phyloP scores from a whole-genome alignment of 92 coral and sea anemone species.

The Isaurus tuberculatus region DNA sequence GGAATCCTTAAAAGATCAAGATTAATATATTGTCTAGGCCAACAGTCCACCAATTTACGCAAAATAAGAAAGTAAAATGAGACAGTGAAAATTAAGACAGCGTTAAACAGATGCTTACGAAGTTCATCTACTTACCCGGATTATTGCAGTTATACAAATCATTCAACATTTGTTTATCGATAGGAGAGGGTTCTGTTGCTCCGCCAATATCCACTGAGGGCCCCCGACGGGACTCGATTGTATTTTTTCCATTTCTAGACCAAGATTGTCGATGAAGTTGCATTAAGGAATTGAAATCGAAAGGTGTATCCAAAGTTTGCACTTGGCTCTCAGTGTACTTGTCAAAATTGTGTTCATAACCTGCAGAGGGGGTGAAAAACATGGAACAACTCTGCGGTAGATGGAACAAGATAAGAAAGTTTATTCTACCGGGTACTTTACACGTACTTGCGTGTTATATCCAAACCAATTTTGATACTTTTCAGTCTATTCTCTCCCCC shows the following conservation, averaged over 20 bases:
- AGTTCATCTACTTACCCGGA: conserved; percentile 39
- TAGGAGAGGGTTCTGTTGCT: conserved; percentile 64
- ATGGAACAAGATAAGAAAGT: too few relatives aligned
- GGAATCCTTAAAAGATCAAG: too few relatives aligned
- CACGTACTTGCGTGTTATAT: too few relatives aligned
- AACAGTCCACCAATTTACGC: too few relatives aligned
- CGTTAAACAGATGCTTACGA: neutral
- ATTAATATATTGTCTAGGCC: too few relatives aligned
- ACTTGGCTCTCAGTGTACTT: conserved; percentile 72
- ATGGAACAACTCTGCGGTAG: neutral
- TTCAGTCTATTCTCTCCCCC: too few relatives aligned
- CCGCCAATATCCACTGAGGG: conserved; percentile 64
- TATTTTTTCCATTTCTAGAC: conserved; percentile 68
- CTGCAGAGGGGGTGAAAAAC: conserved; percentile 33
- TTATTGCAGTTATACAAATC: conserved; percentile 71
- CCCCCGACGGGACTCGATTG: conserved; percentile 85
- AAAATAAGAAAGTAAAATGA: too few relatives aligned
- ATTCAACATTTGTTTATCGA: conserved; percentile 87
- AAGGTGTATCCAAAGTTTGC: conserved; percentile 79
- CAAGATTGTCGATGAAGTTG: conserved; percentile 85
- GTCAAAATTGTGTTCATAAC: conserved; percentile 76
- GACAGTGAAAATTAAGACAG: too few relatives aligned
- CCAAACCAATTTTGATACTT: too few relatives aligned
- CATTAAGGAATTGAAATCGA: conserved; percentile 87
- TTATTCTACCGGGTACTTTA: too few relatives aligned